Evolutionary conservation across 2,797 vertebrate genomes (phyloP).

Genomic region (Pipistrellus pipistrellus): DNA sequence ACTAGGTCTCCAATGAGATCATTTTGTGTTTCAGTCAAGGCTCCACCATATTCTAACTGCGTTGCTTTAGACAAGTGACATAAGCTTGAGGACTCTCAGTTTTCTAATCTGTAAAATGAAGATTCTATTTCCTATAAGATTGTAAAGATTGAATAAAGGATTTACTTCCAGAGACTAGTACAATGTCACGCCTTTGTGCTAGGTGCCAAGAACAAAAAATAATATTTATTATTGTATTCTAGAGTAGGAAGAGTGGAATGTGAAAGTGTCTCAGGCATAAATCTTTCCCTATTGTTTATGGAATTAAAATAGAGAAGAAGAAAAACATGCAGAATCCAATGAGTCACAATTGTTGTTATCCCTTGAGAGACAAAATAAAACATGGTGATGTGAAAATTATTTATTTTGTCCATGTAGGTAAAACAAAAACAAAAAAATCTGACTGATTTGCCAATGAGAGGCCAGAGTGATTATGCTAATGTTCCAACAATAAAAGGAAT

Average conservation of each 20-base stretch:
- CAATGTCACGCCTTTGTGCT: background rate
- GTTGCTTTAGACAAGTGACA: background rate
- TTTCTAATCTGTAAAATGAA: background rate
- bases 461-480: constrained; percentile 23
- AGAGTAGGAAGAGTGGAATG: background rate
- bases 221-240: background rate
- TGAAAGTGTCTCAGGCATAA: background rate
- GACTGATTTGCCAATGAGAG: background rate
- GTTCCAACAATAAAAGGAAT: background rate
- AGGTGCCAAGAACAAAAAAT: background rate
- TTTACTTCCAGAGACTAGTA: background rate
- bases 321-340: background rate
- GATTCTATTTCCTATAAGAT: background rate
- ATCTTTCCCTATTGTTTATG: background rate
- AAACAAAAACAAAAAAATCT: background rate
- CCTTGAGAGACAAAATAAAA: background rate
- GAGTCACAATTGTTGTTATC: background rate
- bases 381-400: background rate
- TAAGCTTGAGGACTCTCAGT: background rate
- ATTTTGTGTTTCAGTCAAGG: background rate
- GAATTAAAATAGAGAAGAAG: constrained; percentile 18
- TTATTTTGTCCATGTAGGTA: constrained; percentile 33
- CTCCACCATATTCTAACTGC: background rate
- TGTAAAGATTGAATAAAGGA: background rate
- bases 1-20: too few species aligned